Evolutionary conservation across 2,888 invertebrate species (phyloP).

Genomic region (Andrena marginata): DNA sequence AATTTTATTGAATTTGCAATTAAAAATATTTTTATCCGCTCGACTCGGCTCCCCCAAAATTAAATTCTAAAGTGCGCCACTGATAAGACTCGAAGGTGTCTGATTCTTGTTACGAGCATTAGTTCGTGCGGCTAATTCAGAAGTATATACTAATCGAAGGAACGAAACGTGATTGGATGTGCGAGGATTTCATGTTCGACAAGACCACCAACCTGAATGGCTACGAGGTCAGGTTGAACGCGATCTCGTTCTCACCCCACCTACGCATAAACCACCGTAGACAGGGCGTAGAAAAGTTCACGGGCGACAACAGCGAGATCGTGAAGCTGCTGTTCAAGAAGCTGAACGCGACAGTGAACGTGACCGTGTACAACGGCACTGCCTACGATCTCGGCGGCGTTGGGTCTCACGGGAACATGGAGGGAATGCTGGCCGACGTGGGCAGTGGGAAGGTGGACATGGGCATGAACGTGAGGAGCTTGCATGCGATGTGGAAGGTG

Average conservation of each 20-base stretch:
- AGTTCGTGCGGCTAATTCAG: no score
- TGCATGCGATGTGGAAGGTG: slow-evolving; percentile 59
- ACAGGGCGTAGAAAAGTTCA: slow-evolving; percentile 42
- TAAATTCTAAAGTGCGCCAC: no score
- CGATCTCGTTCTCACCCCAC: slow-evolving; percentile 53
- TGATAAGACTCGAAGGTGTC: no score
- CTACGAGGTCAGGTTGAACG: slow-evolving; percentile 65
- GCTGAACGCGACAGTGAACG: slow-evolving; percentile 51
- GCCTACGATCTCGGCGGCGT: slow-evolving; percentile 51
- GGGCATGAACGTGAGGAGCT: slow-evolving; percentile 62
- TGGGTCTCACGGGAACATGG: slow-evolving; percentile 43
- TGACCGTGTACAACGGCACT: slow-evolving; percentile 42
- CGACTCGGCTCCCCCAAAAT: no score
- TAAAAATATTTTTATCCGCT: no score
- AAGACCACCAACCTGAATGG: slow-evolving; percentile 58
- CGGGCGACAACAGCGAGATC: slow-evolving; percentile 69
- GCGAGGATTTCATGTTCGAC: slow-evolving; percentile 63
- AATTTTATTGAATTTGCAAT: no score
- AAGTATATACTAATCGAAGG: neutral
- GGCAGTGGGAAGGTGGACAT: slow-evolving; percentile 62
- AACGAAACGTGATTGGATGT: slow-evolving; percentile 42
- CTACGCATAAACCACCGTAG: slow-evolving; percentile 39
- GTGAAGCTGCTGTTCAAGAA: slow-evolving; percentile 53
- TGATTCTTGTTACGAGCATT: no score
- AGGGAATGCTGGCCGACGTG: slow-evolving; percentile 63